Evolutionary conservation across 2,797 vertebrate species (phyloP), one percentile per base, ranked within the genome.

Genomic region (Heliangelus exortis): DNA sequence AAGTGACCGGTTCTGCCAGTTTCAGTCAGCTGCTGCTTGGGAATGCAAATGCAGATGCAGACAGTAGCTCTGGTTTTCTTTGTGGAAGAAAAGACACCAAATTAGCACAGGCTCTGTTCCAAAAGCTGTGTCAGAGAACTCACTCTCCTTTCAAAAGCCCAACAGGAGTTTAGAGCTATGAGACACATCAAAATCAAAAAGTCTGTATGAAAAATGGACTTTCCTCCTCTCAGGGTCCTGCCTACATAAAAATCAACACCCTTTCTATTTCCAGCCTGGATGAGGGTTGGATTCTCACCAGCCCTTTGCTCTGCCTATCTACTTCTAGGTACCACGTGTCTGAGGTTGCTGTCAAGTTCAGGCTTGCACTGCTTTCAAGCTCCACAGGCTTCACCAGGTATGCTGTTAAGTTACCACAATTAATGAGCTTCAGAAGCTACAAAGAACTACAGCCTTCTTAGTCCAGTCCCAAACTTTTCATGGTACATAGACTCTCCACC

Each of bases 1-100:
- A 92, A 92, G 59, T 50, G 43, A 94, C 92, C 12, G 51, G 92
- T 95, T 91, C 87, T 68, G 85, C 95, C 83, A 84, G 95, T 95
- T 96, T 90, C 83, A 89, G 57, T 76, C 76, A 84, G 91, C 41
- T 77, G 80, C 84, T 90, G 72, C 81, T 86, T 57, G 45, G 22
- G 74, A 94, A 93, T 84, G 76, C 54, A 96, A 93, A 89, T 78
- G 20, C 78, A 87, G 81, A 91, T 62, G 71, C 75, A 95, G 73
- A 95, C 33, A 36, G 75, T 25, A 89, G 65, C 69, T 59, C 50
- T 71, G 22, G 74, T 63, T 87, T 84, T 79, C 73, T 90, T 69
- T 34, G 63, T 57, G n/a, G 54, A 91, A 80, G 43, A 71, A 87
- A 89, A 92, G 58, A 65, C 55, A 79, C 11, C 36, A 75, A 84